Evolutionary conservation across 2,113 vertebrate species (phyloP), one percentile per base, ranked within the genome.

Genomic region (Regulus satrapa): DNA sequence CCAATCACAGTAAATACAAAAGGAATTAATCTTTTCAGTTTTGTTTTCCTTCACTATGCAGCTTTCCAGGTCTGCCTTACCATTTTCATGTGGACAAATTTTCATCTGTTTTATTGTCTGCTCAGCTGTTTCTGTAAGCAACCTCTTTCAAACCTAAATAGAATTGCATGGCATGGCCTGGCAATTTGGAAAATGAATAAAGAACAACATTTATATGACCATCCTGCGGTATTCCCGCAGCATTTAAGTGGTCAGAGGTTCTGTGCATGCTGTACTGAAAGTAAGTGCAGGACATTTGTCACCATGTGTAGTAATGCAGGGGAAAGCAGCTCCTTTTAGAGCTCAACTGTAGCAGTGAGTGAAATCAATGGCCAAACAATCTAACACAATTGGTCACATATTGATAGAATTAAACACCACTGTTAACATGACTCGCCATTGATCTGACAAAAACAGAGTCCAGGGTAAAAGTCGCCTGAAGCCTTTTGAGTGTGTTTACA

Each of bases 291-390:
- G 62, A 94, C 86, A 92, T 98, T 97, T 98, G 97, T 97, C 97
- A 95, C 97, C 14, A 4, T 97, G 96, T 97, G 97, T 97, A 96
- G 94, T 94, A 97, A 92, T 87, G 83, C 89, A 90, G 87, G 93
- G 94, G 87, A 98, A 97, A 96, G 95, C 93, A 95, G 96, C 92
- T 98, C 88, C 92, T 98, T 98, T 98, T 98, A 98, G 95, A 97
- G 96, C 97, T 96, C 92, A 82, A 97, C 97, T 95, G 95, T 97
- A 97, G 97, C 97, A 98, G 98, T 98, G 98, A 98, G 98, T 98
- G 97, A 98, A 99, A 99, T 99, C 99, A 99, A 99, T 99, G 97
- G 94, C 96, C 98, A 97, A 98, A 98, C 98, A 98, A 98, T 99
- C 97, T 98, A 98, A 98, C 98, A 98, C 98, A 98, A 98, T 99